phyloP scores from a whole-genome alignment of 1,140 invertebrate genomes.

The Asobara japonica region DNA sequence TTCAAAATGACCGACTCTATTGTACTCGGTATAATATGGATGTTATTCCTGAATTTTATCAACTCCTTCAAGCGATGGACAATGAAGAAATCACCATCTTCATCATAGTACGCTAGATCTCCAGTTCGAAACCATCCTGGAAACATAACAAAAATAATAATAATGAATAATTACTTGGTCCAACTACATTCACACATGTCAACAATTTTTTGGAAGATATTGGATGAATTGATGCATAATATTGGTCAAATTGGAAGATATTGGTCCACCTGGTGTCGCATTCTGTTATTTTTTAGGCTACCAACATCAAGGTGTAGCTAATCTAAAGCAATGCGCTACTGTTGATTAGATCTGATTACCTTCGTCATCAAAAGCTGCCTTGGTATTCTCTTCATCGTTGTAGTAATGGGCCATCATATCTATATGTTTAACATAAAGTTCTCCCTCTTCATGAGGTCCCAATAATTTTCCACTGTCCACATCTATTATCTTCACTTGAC shows the following conservation, averaged over 20 bases:
- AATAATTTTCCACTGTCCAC: conserved; percentile 52
- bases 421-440: conserved; percentile 60
- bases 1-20: conserved; percentile 74
- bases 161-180: neutral
- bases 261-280: too few relatives aligned
- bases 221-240: too few relatives aligned
- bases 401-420: conserved; percentile 64
- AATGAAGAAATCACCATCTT: conserved; percentile 73
- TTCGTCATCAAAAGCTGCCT: conserved; percentile 66
- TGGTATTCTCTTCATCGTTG: conserved; percentile 69
- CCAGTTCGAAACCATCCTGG: conserved; percentile 75
- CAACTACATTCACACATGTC: too few relatives aligned
- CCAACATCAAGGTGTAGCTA: neutral
- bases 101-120: conserved; percentile 76
- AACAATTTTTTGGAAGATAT: too few relatives aligned
- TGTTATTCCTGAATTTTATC: conserved; percentile 75
- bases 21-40: conserved; percentile 64
- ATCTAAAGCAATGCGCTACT: neutral
- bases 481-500: conserved; percentile 58
- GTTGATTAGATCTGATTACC: conserved; percentile 54
- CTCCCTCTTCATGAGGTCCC: conserved; percentile 61
- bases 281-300: too few relatives aligned
- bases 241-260: too few relatives aligned
- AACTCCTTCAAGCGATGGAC: conserved; percentile 81
- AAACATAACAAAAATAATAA: neutral